A percentile compares a stretch with the other conserved stretches of the same genome.
These are phyloP conservation scores for Drosophila fungiperda DNA, from an alignment of 2,888 invertebrate genomes.

Conservation along the genomic window DNA sequence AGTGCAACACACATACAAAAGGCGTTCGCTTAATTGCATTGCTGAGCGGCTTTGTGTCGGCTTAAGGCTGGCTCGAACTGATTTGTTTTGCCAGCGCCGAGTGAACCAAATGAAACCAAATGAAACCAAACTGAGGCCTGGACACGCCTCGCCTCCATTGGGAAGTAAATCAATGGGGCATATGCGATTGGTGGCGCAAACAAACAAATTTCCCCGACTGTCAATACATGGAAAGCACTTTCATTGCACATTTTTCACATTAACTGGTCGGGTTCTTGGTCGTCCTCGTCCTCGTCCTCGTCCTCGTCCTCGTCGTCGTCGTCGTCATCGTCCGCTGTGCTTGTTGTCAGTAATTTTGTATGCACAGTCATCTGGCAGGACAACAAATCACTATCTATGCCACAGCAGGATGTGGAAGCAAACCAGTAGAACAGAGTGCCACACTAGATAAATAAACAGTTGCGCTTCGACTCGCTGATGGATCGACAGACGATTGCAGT, in stretches of 20 bases:
- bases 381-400: constrained; percentile 71
- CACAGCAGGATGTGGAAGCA: constrained; percentile 45
- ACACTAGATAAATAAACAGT: constrained; percentile 59
- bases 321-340: constrained; percentile 40
- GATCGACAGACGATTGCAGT: constrained; percentile 70
- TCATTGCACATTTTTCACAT: constrained; percentile 77
- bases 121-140: constrained; percentile 3
- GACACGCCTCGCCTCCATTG: constrained; percentile 24
- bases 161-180: constrained; percentile 67
- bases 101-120: constrained; percentile 4
- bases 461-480: constrained; percentile 58
- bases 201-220: constrained; percentile 49
- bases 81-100: constrained; percentile 60
- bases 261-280: constrained; percentile 52
- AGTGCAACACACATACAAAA: constrained; percentile 23
- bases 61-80: constrained; percentile 68
- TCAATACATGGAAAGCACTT: constrained; percentile 70
- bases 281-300: constrained; percentile 35
- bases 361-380: constrained; percentile 71
- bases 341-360: constrained; percentile 76
- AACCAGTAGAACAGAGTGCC: constrained; percentile 31
- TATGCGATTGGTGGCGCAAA: constrained; percentile 49
- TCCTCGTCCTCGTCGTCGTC: constrained; percentile 31
- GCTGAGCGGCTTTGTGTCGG: constrained; percentile 74
- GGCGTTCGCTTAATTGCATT: constrained; percentile 72